These are phyloP conservation scores for Archilochus colubris DNA, from an alignment of 2,113 vertebrate species.

Conservation along the genomic window DNA sequence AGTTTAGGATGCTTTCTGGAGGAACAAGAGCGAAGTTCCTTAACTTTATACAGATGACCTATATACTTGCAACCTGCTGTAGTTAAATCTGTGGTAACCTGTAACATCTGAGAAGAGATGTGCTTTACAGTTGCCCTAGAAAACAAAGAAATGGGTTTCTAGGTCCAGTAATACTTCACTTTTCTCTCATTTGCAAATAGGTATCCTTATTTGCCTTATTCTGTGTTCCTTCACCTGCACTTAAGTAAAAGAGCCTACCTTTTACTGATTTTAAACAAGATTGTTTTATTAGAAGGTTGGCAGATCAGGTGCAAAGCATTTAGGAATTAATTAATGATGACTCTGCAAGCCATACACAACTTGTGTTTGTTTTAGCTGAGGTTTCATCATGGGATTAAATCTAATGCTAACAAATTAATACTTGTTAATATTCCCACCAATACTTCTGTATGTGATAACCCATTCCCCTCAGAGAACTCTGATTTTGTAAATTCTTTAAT, in stretches of 20 bases:
- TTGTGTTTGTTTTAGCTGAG: not conserved
- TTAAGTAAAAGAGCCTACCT: not conserved
- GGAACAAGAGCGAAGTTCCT: not conserved
- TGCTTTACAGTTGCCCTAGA: not conserved
- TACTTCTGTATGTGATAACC: not conserved
- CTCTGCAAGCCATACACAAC: not conserved
- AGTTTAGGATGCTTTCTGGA: not conserved
- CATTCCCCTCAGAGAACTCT: not conserved
- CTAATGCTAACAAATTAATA: not conserved
- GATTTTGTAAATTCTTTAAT: not conserved
- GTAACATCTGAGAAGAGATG: not conserved
- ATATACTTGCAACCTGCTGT: not conserved
- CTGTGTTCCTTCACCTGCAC: not conserved
- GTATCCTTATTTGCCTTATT: not conserved
- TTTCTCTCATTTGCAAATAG: not conserved
- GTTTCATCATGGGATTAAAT: not conserved
- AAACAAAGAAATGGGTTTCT: not conserved
- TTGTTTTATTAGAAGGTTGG: not conserved
- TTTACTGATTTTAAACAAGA: not conserved
- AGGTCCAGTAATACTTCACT: not conserved
- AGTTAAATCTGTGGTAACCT: not conserved
- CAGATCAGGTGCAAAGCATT: not conserved
- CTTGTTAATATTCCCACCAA: not conserved
- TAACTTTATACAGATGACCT: not conserved
- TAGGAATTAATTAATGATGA: not conserved